Conservation (phyloP, 2,888 invertebrate species). For the Cetonia aurata region DNA sequence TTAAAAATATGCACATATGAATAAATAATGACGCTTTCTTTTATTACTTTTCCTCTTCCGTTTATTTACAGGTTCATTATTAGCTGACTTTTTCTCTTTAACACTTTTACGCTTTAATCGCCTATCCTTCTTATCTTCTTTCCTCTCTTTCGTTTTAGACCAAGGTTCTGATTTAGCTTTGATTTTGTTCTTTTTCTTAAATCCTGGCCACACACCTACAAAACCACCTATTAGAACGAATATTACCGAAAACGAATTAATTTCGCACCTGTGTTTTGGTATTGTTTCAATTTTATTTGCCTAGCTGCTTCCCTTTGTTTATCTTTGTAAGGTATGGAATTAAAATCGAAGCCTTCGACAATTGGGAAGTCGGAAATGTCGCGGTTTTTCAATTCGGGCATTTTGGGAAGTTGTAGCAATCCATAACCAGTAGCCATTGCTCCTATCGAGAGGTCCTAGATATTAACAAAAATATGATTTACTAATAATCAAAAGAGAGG, state of each 20-base stretch:
- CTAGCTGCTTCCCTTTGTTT: conserved; percentile 82
- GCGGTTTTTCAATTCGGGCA: conserved; percentile 91
- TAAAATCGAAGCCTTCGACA: conserved; percentile 77
- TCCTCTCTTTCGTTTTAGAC: conserved; percentile 81
- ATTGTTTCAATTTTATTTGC: conserved; percentile 77
- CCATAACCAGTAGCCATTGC: conserved; percentile 90
- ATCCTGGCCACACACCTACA: conserved; percentile 62
- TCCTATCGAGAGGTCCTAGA: conserved; percentile 83
- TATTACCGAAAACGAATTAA: not conserved
- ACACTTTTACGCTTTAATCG: conserved; percentile 74
- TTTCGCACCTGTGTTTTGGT: conserved; percentile 77
- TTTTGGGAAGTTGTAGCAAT: conserved; percentile 89
- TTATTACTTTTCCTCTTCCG: conserved; percentile 64
- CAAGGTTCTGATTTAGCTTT: conserved; percentile 77
- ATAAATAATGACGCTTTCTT: conserved; percentile 5
- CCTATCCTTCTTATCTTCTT: conserved; percentile 75
- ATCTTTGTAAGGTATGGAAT: conserved; percentile 83
- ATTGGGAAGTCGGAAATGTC: conserved; percentile 70
- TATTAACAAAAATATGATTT: conserved; percentile 3
- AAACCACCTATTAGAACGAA: conserved; percentile 1
- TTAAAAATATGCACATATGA: conserved; percentile 28
- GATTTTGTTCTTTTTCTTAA: conserved; percentile 62
- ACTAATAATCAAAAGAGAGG: not conserved
- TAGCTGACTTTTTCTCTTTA: conserved; percentile 67
- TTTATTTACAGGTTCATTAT: conserved; percentile 64